Percentiles rank a stretch among this genome's conserved stretches.
Conservation (phyloP, 2,797 vertebrate species). For the Mormyrops attenuatus region DNA sequence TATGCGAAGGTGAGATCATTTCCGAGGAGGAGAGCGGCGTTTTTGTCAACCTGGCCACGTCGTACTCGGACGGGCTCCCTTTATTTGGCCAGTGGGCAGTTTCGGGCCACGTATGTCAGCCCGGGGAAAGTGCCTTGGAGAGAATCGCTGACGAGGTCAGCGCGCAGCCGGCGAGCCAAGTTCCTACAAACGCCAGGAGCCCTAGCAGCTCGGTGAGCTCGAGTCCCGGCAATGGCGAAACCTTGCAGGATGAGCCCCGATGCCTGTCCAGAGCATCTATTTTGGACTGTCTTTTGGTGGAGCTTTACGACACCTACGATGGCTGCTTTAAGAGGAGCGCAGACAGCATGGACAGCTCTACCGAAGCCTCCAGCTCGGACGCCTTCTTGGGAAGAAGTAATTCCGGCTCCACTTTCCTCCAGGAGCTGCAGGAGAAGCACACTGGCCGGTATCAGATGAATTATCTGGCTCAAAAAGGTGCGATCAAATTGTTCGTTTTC, state of each 20-base stretch:
- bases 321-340: conserved; percentile 47
- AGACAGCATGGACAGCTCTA: conserved; percentile 82
- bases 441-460: conserved; percentile 70
- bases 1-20: conserved; percentile 47
- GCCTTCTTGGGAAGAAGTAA: conserved; percentile 65
- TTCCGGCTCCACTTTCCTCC: conserved; percentile 70
- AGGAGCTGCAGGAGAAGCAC: conserved; percentile 77
- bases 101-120: conserved; percentile 33
- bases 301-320: conserved; percentile 81
- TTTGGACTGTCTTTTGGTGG: conserved; percentile 83
- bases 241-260: conserved; percentile 23
- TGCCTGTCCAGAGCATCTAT: conserved; percentile 65
- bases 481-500: neutral
- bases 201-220: conserved; percentile 15
- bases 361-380: conserved; percentile 80
- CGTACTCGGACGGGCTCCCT: conserved; percentile 36
- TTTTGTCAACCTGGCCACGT: conserved; percentile 40
- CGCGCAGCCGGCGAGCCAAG: neutral
- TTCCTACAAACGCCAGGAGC: neutral
- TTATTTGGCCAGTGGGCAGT: conserved; percentile 52
- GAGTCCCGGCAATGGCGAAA: conserved; percentile 14
- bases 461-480: conserved; percentile 83
- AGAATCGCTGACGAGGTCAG: conserved; percentile 23
- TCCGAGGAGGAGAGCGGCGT: conserved; percentile 52
- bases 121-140: neutral